Evolutionary conservation across 2,888 invertebrate species (phyloP).

Genomic region (Gortyna flavago): DNA sequence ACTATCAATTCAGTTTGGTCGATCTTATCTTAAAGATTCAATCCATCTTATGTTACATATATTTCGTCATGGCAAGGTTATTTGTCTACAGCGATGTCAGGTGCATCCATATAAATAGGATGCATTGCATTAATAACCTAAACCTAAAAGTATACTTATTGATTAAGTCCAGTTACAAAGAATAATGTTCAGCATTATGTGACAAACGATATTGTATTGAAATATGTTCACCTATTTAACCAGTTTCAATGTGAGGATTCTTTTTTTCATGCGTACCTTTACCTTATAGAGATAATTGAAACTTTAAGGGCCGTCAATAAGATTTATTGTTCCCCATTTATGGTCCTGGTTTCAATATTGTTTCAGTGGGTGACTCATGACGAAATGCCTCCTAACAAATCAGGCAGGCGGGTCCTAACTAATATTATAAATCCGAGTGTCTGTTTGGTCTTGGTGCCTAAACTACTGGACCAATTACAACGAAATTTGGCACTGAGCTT

Average conservation of each 20-base stretch:
- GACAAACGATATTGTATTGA: conserved; percentile 53
- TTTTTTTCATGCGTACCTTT: conserved; percentile 27
- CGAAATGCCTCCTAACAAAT: neutral
- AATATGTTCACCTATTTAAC: conserved; percentile 29
- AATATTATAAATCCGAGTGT: neutral
- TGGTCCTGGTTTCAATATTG: conserved; percentile 32
- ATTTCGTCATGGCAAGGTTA: neutral
- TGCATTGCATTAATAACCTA: neutral
- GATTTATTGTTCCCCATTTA: conserved; percentile 51
- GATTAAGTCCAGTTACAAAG: neutral
- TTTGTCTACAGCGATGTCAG: neutral
- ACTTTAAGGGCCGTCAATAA: conserved; percentile 45
- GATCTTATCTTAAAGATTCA: neutral
- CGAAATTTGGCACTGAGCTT: neutral
- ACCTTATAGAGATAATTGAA: conserved; percentile 52
- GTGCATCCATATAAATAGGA: neutral
- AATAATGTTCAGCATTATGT: conserved; percentile 11
- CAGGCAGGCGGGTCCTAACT: neutral
- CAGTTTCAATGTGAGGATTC: conserved; percentile 15
- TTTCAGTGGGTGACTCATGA: conserved; percentile 20
- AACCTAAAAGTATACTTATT: neutral
- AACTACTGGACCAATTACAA: neutral
- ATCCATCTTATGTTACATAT: neutral
- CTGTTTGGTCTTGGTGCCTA: neutral
- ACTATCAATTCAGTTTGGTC: neutral